Base-by-base conservation (phyloP, 35 echinoderm and acorn worm genomes). In the Holothuria glaberrima region DNA sequence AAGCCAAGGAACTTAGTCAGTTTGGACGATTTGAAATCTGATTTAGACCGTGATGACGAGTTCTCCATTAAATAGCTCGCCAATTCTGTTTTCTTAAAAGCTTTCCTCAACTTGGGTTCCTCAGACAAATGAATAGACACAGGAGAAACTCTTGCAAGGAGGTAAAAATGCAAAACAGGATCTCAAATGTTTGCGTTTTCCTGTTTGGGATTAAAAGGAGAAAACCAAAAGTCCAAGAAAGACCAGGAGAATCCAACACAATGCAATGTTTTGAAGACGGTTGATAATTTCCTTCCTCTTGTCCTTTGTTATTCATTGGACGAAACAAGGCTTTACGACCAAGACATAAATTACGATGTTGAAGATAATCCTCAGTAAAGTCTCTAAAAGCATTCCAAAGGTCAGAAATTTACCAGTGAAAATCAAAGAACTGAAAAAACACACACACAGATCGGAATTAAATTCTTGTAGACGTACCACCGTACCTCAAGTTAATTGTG, bases 221-320 rank as follows among this genome's bases (percentile, higher is more conserved):
- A 21, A 84, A 84, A 14, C 80, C 80, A 84, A 84, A 84, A 61
- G 12, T 9, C 80, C 80, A 84, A 13, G 80, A 84, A 16, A 84
- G 80, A 14, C 80, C 80, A 84, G 57, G 3, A 84, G 80, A 31
- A 61, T 22, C 54, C 80, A 61, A 59, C 61, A 61, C 6, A 57
- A 19, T 22, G 56, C 56, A 6, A 84, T 10, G 12, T 58, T 16
- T 30, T 64, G 50, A 0, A 54, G 54, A 2, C 52, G 0, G 24
- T 56, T 84, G 30, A 32, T n/a, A 3, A 84, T 61, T 10, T 29
- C 30, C 32, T 84, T 46, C 20, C 56, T 61, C 56, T 46, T 81
- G 4, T 60, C 2, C 9, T 19, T 17, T 9, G 1, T 28, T 17
- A 54, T n/a, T 32, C 16, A 61, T 61, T 63, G 25, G 52, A n/a